phyloP scores from a whole-genome alignment of 2,888 invertebrate species.

The Drosophila mulleri region DNA sequence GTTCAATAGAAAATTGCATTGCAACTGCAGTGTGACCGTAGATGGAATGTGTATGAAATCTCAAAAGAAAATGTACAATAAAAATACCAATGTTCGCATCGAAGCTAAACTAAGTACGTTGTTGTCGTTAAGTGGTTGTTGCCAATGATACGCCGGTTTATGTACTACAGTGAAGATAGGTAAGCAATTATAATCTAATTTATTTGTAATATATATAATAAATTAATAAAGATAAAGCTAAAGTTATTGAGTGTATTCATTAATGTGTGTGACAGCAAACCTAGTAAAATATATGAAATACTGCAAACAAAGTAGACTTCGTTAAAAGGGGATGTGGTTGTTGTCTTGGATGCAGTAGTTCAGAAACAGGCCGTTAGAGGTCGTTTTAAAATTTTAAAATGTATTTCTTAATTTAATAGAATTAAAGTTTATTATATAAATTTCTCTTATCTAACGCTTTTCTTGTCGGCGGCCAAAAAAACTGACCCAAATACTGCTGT shows the following conservation, averaged over 20 bases:
- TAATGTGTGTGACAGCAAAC: background rate
- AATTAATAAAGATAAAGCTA: too few relatives aligned
- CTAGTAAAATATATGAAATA: background rate
- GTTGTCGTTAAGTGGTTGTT: background rate
- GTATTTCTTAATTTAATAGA: background rate
- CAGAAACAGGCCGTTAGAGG: background rate
- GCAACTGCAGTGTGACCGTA: constrained; percentile 36
- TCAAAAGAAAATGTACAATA: background rate
- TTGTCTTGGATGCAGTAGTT: background rate
- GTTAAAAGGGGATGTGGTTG: constrained; percentile 2
- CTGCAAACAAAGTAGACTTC: background rate
- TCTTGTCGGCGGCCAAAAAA: too few relatives aligned
- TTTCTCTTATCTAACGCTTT: background rate
- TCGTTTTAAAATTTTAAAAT: background rate
- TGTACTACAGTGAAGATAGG: background rate
- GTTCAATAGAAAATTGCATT: constrained; percentile 49
- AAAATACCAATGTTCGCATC: background rate
- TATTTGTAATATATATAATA: too few relatives aligned
- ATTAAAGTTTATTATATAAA: background rate
- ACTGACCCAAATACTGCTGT: background rate
- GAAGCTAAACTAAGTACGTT: background rate
- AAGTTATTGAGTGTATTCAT: too few relatives aligned
- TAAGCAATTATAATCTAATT: background rate
- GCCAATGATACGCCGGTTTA: background rate
- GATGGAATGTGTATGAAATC: constrained; percentile 11